phyloP scores from a whole-genome alignment of 2,888 invertebrate species.

The Ophion slaviceki region DNA sequence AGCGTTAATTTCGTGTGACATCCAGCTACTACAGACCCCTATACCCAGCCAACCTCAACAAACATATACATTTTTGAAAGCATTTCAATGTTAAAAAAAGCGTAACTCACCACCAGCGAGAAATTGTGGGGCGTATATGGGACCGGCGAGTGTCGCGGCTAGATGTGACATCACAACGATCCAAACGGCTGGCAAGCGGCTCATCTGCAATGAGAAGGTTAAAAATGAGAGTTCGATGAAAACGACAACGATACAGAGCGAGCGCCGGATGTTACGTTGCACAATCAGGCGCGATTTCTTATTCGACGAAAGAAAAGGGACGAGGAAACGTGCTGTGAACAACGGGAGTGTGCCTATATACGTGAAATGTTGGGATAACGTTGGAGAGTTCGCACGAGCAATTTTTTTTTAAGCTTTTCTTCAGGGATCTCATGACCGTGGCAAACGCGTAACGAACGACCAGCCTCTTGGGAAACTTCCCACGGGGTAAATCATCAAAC shows the following conservation, averaged over 20 bases:
- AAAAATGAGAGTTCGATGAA: constrained; percentile 69
- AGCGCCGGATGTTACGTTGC: constrained; percentile 29
- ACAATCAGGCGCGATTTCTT: constrained; percentile 15
- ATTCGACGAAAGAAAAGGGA: not conserved
- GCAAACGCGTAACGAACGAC: constrained; percentile 51
- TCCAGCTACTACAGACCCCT: too few relatives aligned
- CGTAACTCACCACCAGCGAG: constrained; percentile 79
- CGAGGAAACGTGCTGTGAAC: not conserved
- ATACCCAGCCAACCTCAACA: too few relatives aligned
- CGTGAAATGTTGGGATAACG: not conserved
- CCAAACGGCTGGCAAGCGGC: constrained; percentile 72
- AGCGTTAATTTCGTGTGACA: too few relatives aligned
- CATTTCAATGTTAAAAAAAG: not conserved
- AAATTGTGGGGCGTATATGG: constrained; percentile 80
- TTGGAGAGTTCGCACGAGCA: constrained; percentile 26
- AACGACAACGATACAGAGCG: constrained; percentile 59
- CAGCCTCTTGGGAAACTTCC: constrained; percentile 72
- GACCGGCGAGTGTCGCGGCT: constrained; percentile 71
- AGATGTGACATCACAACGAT: constrained; percentile 72
- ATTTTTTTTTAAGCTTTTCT: constrained; percentile 33
- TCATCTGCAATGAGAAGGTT: constrained; percentile 78
- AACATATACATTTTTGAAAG: too few relatives aligned
- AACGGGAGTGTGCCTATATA: not conserved
- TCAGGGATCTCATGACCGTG: constrained; percentile 52
- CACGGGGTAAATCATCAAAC: constrained; percentile 67